A percentile compares a stretch with the other conserved stretches of the same genome.
phyloP scores from a whole-genome alignment of 1,140 invertebrate species.

The Drosophila parvula region DNA sequence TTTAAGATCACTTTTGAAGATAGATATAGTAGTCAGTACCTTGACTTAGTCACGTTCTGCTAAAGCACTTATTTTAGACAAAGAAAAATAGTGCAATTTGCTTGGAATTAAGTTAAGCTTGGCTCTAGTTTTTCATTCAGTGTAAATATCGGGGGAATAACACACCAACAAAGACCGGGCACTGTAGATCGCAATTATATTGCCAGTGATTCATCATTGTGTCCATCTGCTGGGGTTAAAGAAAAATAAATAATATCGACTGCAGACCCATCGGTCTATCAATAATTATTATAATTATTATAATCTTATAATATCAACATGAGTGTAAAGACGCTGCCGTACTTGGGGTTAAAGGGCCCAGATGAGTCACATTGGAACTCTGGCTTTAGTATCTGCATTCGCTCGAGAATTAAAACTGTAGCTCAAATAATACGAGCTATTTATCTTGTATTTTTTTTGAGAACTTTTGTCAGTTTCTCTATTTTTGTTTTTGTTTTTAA shows the following conservation, averaged over 20 bases:
- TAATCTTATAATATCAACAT: not conserved
- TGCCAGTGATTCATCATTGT: conserved; percentile 11
- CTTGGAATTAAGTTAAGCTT: not conserved
- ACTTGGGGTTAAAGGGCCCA: not conserved
- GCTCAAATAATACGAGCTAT: not conserved
- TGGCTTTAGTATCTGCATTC: not conserved
- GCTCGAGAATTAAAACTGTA: not conserved
- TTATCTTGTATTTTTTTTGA: not conserved
- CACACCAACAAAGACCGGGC: not conserved
- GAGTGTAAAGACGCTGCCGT: too few species aligned
- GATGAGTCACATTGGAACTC: conserved; percentile 7
- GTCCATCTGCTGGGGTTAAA: not conserved
- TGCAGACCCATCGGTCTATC: too few species aligned
- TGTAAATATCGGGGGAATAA: conserved; percentile 11
- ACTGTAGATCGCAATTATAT: not conserved
- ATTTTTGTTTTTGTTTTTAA: not conserved
- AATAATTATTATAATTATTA: too few species aligned
- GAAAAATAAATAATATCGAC: too few species aligned
- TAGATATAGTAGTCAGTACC: too few species aligned
- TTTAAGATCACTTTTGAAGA: not conserved
- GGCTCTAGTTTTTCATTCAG: not conserved
- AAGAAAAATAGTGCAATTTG: not conserved
- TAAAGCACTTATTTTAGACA: not conserved
- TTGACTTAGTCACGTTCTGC: not conserved
- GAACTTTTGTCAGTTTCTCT: not conserved